These are phyloP conservation scores for Xanthia icteritia DNA, from an alignment of 2,888 invertebrate genomes.

Conservation along the genomic window DNA sequence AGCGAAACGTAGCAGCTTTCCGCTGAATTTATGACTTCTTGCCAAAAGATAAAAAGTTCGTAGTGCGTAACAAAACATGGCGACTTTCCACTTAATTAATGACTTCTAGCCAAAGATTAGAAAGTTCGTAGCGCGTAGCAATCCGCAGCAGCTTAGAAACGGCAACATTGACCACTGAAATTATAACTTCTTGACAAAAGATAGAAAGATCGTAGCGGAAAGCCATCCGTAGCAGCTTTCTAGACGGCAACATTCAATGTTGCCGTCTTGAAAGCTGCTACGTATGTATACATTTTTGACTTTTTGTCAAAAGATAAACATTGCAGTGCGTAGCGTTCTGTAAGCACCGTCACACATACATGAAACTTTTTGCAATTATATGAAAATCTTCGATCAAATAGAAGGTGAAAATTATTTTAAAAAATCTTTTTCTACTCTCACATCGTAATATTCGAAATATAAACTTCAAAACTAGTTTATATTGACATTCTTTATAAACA, in stretches of 20 bases:
- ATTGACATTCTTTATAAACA: too few species aligned
- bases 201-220: too few species aligned
- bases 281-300: neutral
- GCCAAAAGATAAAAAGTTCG: neutral
- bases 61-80: too few species aligned
- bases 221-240: too few species aligned
- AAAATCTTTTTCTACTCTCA: neutral
- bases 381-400: neutral
- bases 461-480: too few species aligned
- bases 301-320: neutral
- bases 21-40: too few species aligned
- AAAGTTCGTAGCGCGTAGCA: neutral
- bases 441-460: too few species aligned
- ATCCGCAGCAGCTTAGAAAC: neutral
- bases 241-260: neutral
- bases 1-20: neutral
- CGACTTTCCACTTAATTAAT: too few species aligned
- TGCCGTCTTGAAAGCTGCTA: too few species aligned
- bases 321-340: neutral
- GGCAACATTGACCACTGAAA: too few species aligned
- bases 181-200: too few species aligned
- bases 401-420: too few species aligned
- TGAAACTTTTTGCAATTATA: neutral
- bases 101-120: neutral
- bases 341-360: neutral